A percentile compares a stretch with the other conserved stretches of the same genome.
Evolutionary conservation across 2,888 invertebrate species (phyloP).

Genomic region (Pachydiplax longipennis): DNA sequence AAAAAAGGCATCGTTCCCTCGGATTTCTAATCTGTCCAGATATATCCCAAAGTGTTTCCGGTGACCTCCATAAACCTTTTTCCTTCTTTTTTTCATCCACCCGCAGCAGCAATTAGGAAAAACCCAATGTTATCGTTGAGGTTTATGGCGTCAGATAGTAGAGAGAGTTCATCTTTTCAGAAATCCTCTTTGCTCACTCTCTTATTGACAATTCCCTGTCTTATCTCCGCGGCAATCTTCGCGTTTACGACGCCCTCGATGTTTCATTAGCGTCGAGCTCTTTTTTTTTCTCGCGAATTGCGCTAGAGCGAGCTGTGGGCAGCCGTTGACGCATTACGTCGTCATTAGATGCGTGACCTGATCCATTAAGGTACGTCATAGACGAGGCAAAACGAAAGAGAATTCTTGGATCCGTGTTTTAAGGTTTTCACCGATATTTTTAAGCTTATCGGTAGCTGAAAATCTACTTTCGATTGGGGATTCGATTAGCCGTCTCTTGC

Average conservation of each 20-base stretch:
- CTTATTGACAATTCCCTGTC: slow-evolving; percentile 12
- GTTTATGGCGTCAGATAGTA: background rate
- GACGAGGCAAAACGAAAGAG: background rate
- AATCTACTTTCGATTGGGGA: no score
- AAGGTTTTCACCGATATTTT: no score
- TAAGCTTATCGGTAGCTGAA: no score
- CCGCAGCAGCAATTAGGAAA: background rate
- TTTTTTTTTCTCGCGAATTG: slow-evolving; percentile 7
- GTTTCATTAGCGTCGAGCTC: slow-evolving; percentile 1
- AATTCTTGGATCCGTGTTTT: no score
- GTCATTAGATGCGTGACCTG: background rate
- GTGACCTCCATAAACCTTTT: background rate
- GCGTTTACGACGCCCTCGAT: slow-evolving; percentile 30
- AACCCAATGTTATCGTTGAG: slow-evolving; percentile 6
- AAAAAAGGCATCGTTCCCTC: background rate
- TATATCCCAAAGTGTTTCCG: background rate
- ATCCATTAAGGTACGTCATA: background rate
- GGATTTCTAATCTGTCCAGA: background rate
- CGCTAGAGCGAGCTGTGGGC: background rate
- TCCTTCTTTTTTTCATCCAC: background rate
- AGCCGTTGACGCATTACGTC: background rate
- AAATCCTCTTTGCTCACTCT: slow-evolving; percentile 26
- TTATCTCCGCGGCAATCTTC: slow-evolving; percentile 29
- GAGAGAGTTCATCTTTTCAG: slow-evolving; percentile 25
- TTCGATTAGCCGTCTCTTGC: no score